These are phyloP conservation scores for Cactoblastis cactorum DNA, from an alignment of 2,888 invertebrate genomes.

Conservation along the genomic window DNA sequence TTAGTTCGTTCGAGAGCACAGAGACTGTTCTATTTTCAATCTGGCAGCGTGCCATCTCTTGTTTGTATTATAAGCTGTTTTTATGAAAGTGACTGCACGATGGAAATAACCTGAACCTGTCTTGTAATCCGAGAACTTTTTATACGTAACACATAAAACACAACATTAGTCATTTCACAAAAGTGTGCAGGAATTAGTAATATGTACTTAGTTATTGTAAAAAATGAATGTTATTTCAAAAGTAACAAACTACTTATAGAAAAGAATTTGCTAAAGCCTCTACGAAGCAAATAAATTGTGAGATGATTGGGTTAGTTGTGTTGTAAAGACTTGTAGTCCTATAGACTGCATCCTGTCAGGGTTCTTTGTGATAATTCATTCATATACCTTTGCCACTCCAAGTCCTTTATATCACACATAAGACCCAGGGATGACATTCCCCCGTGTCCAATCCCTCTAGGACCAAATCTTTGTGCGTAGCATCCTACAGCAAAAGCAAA, in stretches of 20 bases:
- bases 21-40: constrained; percentile 69
- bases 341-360: constrained; percentile 42
- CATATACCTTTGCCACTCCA: constrained; percentile 85
- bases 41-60: constrained; percentile 74
- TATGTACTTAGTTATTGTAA: constrained; percentile 25
- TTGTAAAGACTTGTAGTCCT: constrained; percentile 35
- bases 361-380: constrained; percentile 34
- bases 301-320: constrained; percentile 35
- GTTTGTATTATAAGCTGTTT: constrained; percentile 80
- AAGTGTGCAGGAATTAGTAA: constrained; percentile 24
- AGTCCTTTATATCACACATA: constrained; percentile 90
- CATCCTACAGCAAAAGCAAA: constrained; percentile 86
- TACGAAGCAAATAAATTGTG: constrained; percentile 52
- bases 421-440: constrained; percentile 91
- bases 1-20: constrained; percentile 72
- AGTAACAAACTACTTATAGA: constrained; percentile 23
- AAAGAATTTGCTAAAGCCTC: constrained; percentile 53
- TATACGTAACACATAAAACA: constrained; percentile 36
- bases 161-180: constrained; percentile 14
- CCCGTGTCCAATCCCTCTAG: constrained; percentile 95
- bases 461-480: constrained; percentile 97
- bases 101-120: constrained; percentile 77
- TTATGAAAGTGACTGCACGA: constrained; percentile 78
- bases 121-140: constrained; percentile 70
- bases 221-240: constrained; percentile 11